Conservation (phyloP, 2,113 vertebrate species). For the Pelecanus crispus region DNA sequence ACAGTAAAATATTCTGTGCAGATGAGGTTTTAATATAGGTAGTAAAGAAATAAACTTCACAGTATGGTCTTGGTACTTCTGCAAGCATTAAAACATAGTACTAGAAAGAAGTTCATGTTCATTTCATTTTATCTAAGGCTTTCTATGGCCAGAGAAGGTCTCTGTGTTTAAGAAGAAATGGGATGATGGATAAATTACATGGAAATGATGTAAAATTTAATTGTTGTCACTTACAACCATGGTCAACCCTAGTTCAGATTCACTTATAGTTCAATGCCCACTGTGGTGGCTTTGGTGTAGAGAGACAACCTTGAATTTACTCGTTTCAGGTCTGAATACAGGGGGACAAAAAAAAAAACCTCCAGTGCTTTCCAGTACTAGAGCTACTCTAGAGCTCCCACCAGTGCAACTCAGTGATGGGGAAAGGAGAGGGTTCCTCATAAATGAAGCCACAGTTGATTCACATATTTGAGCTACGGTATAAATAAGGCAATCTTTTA, state of each 20-base stretch:
- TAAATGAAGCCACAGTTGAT: not conserved
- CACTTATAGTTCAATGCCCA: not conserved
- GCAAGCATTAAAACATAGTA: not conserved
- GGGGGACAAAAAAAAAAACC: not conserved
- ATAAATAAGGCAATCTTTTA: constrained; percentile 43
- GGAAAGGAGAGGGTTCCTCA: not conserved
- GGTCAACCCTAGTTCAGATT: not conserved
- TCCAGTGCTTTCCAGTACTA: not conserved
- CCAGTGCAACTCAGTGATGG: not conserved
- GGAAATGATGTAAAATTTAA: not conserved
- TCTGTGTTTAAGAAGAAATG: not conserved
- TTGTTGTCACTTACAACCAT: not conserved
- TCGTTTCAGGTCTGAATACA: not conserved
- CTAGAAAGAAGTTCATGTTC: not conserved
- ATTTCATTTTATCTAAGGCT: not conserved
- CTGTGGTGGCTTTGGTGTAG: not conserved
- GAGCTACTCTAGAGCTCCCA: not conserved
- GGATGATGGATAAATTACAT: not conserved
- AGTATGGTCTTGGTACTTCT: not conserved
- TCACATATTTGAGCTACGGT: constrained; percentile 7
- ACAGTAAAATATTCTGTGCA: not conserved
- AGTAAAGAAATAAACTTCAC: not conserved
- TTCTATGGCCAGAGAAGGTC: not conserved
- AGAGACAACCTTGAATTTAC: not conserved
- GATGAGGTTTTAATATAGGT: not conserved